phyloP scores from a whole-genome alignment of 2,113 vertebrate species.

The Sitta europaea region DNA sequence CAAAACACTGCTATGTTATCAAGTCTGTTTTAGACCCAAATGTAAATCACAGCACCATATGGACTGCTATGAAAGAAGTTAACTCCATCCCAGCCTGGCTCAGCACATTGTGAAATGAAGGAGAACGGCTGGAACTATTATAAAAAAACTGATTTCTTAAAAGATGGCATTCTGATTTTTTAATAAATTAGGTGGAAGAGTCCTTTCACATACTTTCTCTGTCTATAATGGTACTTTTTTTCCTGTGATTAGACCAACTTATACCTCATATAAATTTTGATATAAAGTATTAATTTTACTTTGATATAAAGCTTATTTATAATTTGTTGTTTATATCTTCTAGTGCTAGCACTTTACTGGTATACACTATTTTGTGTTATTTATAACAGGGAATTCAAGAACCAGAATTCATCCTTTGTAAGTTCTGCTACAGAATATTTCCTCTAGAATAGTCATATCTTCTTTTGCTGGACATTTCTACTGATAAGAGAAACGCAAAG shows the following conservation, averaged over 20 bases:
- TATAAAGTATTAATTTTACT: background rate
- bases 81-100: background rate
- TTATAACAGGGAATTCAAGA: background rate
- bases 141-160: background rate
- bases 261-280: background rate
- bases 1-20: background rate
- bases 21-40: conserved; percentile 4
- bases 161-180: background rate
- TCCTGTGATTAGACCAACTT: background rate
- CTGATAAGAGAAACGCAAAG: background rate
- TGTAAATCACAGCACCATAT: conserved; percentile 27
- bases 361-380: background rate
- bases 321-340: background rate
- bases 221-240: background rate
- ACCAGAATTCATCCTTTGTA: background rate
- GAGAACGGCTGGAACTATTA: background rate
- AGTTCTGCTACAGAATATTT: background rate
- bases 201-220: background rate
- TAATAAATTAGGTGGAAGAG: background rate
- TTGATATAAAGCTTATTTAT: background rate
- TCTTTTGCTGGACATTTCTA: background rate
- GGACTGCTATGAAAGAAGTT: background rate
- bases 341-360: background rate
- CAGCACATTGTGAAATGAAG: background rate
- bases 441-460: background rate